Evolutionary conservation across 2,888 invertebrate species (phyloP), one percentile per base, ranked within the genome.

Genomic region (Lasioglossum lativentre): DNA sequence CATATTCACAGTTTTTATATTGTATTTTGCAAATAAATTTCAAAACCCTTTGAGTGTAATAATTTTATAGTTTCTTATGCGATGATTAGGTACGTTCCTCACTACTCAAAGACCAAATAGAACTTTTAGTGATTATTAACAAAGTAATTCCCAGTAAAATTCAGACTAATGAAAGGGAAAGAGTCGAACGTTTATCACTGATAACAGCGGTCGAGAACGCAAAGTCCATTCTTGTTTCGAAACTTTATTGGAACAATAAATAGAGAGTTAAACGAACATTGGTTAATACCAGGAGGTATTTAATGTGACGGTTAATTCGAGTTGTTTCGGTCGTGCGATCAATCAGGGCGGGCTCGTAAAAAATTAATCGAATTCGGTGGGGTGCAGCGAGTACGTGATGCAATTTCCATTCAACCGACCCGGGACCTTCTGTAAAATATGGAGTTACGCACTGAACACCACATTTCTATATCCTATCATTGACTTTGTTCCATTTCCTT

Each of bases 281-380:
- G 45, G 42, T 78, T 72, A 23, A 23, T 52, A 52, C 23, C 52
- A 52, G 52, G 42, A 63, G 80, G 76, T 70, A 74, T 77, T 74
- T 86, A 80, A 83, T 80, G 76, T 70, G 80, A 86, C 79, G n/a
- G 84, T 86, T 86, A 83, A 85, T 85, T 85, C 76, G 56, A 56
- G n/a, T 56, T 56, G n/a, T 56, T n/a, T n/a, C 12, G 56, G 56
- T 56, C n/a, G n/a, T 56, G n/a, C n/a, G 12, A 56, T n/a, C n/a
- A 56, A 56, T 56, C n/a, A 27, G n/a, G 56, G 4, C 10, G 12
- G 12, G 12, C 4, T 27, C 56, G 56, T n/a, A 56, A 56, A 56
- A 56, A 56, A 84, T 86, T 84, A 86, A 86, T 86, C 86, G 86
- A 86, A 86, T 86, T 71, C 52, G 77, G 56, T 16, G 66, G 81